Conservation (phyloP, 2,113 vertebrate genomes). For the Morone chrysops region DNA sequence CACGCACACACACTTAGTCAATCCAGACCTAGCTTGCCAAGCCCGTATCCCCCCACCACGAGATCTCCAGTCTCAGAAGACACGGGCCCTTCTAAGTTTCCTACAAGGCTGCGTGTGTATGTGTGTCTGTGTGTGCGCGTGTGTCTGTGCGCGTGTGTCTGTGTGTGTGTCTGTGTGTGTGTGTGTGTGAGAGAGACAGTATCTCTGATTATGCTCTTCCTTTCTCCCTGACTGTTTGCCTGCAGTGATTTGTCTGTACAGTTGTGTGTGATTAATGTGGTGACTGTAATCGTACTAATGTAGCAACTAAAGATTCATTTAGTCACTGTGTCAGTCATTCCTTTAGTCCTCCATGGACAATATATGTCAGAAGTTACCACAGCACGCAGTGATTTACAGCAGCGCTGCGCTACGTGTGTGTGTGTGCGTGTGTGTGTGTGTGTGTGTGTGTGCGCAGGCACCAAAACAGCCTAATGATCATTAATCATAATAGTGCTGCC, state of each 20-base stretch:
- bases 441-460: no score
- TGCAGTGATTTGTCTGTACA: conserved; percentile 12
- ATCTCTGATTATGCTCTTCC: conserved; percentile 2
- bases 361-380: not conserved
- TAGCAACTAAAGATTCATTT: not conserved
- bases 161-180: conserved; percentile 33
- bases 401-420: no score
- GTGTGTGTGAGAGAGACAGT: conserved; percentile 15
- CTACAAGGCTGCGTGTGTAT: conserved; percentile 23
- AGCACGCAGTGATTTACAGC: not conserved
- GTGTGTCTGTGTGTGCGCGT: conserved; percentile 4
- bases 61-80: conserved; percentile 49
- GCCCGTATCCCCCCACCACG: conserved; percentile 56
- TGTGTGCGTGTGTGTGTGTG: no score
- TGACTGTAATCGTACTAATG: not conserved
- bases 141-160: conserved; percentile 40
- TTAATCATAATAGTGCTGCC: no score
- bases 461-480: no score
- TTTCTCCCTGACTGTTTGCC: conserved; percentile 30
- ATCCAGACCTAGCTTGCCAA: conserved; percentile 60
- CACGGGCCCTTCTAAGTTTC: conserved; percentile 73
- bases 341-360: not conserved
- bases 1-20: conserved; percentile 5
- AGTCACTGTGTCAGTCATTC: not conserved
- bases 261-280: not conserved